These are phyloP conservation scores for Falco concolor DNA, from an alignment of 2,797 vertebrate genomes.

Conservation along the genomic window DNA sequence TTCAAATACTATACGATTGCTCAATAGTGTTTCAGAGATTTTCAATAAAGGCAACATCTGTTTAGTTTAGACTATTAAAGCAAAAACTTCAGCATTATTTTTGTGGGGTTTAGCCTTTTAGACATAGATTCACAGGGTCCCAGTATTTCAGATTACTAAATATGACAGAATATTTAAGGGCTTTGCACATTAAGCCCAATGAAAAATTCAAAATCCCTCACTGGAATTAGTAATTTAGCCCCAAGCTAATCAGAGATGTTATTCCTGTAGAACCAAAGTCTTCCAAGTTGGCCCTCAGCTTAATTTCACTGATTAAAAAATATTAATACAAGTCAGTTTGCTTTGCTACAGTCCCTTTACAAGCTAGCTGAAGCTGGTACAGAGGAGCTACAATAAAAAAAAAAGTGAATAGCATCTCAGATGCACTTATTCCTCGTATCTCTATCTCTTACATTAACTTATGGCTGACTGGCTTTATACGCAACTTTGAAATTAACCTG, in stretches of 20 bases:
- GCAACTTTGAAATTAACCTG: neutral
- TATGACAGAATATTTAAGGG: slow-evolving; percentile 52
- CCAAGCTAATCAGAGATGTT: slow-evolving; percentile 40
- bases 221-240: slow-evolving; percentile 53
- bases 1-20: neutral
- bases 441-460: neutral
- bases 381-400: neutral
- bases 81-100: neutral
- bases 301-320: slow-evolving; percentile 54
- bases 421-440: neutral
- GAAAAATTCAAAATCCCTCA: slow-evolving; percentile 47
- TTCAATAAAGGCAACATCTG: neutral
- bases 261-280: slow-evolving; percentile 36
- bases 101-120: slow-evolving; percentile 13
- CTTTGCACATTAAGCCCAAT: slow-evolving; percentile 44
- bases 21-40: neutral
- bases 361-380: neutral
- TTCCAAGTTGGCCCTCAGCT: slow-evolving; percentile 49
- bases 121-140: neutral
- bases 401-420: neutral
- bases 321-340: slow-evolving; percentile 37
- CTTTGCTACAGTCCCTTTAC: slow-evolving; percentile 20
- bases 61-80: neutral
- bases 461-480: neutral
- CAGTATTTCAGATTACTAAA: slow-evolving; percentile 28